Conservation (phyloP, 2,797 vertebrate species). For the Hephaestus fuliginosus region DNA sequence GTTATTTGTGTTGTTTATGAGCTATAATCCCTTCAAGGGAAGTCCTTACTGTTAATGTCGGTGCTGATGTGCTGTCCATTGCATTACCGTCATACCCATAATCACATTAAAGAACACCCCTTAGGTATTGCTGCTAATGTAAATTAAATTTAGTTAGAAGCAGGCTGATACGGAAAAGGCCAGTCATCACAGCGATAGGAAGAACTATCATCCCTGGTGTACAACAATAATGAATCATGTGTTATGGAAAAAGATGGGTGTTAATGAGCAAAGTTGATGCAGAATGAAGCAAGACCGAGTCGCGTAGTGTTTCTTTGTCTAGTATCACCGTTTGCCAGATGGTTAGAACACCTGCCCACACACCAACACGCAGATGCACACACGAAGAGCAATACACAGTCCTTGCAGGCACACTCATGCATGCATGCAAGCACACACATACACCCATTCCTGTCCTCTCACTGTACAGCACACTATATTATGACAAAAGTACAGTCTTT, state of each 20-base stretch:
- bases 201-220: constrained; percentile 23
- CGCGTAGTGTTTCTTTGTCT: constrained; percentile 49
- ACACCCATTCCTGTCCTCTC: not conserved
- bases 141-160: constrained; percentile 44
- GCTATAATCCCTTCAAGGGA: constrained; percentile 22
- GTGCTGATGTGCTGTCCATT: constrained; percentile 40
- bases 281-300: constrained; percentile 32
- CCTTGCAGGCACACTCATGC: not conserved
- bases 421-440: not conserved
- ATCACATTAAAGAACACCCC: constrained; percentile 52
- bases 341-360: constrained; percentile 42
- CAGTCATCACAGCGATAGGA: constrained; percentile 30
- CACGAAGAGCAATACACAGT: not conserved
- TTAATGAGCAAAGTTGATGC: constrained; percentile 47
- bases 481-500: not conserved
- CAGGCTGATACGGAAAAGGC: constrained; percentile 33
- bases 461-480: not conserved
- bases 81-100: constrained; percentile 37
- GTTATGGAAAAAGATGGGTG: constrained; percentile 50
- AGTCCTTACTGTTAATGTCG: constrained; percentile 16
- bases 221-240: constrained; percentile 45
- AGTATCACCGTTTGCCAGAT: constrained; percentile 53
- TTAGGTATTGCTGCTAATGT: constrained; percentile 47
- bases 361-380: constrained; percentile 29
- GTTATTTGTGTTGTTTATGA: constrained; percentile 12